Evolutionary conservation across 2,797 vertebrate genomes (phyloP), one percentile per base, ranked within the genome.

Genomic region (Phataginus tricuspis): DNA sequence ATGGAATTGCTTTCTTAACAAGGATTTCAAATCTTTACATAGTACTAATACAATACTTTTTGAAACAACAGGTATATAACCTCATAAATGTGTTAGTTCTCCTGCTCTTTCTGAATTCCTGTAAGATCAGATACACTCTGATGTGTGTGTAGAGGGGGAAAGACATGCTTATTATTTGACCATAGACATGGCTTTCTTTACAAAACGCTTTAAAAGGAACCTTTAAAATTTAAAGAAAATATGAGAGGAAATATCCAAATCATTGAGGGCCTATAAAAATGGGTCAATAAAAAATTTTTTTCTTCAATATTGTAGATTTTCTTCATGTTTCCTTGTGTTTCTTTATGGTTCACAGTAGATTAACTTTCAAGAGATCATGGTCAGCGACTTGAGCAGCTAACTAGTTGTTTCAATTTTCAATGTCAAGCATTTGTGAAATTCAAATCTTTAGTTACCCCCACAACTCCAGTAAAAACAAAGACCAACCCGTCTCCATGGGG

Each of bases 381-480:
- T 14, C 51, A 63, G 31, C 34, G 83, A 94, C 37, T 78, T 93
- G 21, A 68, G 45, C 21, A 13, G 55, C 49, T 61, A 42, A 37
- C 27, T n/a, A 55, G 37, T 78, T 77, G 42, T 66, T 88, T 49
- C 27, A 15, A 13, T 79, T 94, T 89, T 80, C 86, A 86, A 45
- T 51, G 75, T 21, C 49, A 85, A 85, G 5, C 27, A 71, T 11
- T 55, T 49, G 12, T 25, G 68, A 13, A 82, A 66, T 21, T 86
- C 49, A 86, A 95, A 74, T 42, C 16, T 75, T 59, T 71, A 53
- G 25, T 71, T 87, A 71, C 72, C 19, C 80, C 83, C 71, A 72
- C 27, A 96, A 45, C 37, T 77, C 31, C 42, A 87, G 51, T 71
- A 94, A 95, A 96, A 95, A 86, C 74, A 92, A 95, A 91, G 53